These are phyloP conservation scores for Neomorphus geoffroyi DNA, from an alignment of 2,797 vertebrate species.

Conservation along the genomic window DNA sequence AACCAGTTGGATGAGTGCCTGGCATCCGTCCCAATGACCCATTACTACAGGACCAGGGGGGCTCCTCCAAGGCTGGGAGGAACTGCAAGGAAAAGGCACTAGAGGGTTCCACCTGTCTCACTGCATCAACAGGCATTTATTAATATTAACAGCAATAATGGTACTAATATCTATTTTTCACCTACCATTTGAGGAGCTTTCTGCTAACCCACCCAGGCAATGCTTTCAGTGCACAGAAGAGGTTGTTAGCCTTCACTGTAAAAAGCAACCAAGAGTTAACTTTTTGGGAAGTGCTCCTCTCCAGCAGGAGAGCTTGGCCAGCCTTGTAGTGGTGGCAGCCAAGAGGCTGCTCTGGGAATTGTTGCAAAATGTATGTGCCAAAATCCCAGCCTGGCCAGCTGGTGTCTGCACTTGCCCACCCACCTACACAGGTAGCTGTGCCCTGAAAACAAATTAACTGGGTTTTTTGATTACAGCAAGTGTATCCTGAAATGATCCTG, in stretches of 20 bases:
- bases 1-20: not conserved
- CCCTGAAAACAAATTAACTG: not conserved
- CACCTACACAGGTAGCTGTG: not conserved
- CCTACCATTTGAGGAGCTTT: not conserved
- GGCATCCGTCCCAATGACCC: not conserved
- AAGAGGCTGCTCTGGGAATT: slow-evolving; percentile 1
- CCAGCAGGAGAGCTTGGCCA: slow-evolving; percentile 27
- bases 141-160: not conserved
- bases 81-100: not conserved
- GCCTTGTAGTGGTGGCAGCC: slow-evolving; percentile 27
- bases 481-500: not conserved
- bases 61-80: not conserved
- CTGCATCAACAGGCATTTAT: not conserved
- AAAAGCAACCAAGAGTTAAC: slow-evolving; percentile 45
- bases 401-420: not conserved
- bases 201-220: not conserved
- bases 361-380: not conserved
- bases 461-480: not conserved
- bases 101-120: not conserved
- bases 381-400: not conserved
- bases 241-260: not conserved
- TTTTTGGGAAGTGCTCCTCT: slow-evolving; percentile 30
- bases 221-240: slow-evolving; percentile 20
- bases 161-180: not conserved
- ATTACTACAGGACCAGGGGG: fast-evolving